Evolutionary conservation across 2,888 invertebrate species (phyloP).

Genomic region (Zootermopsis nevadensis): DNA sequence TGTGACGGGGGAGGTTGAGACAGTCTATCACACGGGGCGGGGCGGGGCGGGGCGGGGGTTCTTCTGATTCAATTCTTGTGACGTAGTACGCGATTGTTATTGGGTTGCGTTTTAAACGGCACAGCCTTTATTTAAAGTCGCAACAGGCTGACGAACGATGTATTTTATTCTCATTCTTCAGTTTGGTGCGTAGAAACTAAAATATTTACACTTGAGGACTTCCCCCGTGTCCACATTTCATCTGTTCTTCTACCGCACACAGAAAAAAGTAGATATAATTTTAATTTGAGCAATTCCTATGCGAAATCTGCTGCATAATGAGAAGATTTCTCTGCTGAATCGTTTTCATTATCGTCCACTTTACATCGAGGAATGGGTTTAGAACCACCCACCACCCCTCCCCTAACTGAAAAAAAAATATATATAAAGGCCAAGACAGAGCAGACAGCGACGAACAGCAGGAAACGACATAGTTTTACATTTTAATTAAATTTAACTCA

Average conservation of each 20-base stretch:
- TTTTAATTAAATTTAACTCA: constrained; percentile 28
- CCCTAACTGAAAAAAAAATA: neutral
- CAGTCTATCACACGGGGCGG: too few species aligned
- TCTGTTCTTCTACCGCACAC: neutral
- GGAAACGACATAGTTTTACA: constrained; percentile 21
- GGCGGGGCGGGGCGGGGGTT: too few species aligned
- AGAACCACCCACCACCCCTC: neutral
- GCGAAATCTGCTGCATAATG: neutral
- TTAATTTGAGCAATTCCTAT: neutral
- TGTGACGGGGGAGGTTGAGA: too few species aligned
- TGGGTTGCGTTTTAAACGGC: too few species aligned
- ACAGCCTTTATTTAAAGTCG: too few species aligned
- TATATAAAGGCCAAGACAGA: neutral
- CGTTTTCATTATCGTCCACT: constrained; percentile 6
- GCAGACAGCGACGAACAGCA: neutral
- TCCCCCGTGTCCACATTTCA: neutral
- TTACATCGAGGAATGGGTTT: neutral
- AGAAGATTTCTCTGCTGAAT: neutral
- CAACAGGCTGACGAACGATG: too few species aligned
- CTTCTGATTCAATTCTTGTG: too few species aligned
- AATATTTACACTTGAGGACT: neutral
- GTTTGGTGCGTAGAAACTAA: too few species aligned
- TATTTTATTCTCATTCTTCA: too few species aligned
- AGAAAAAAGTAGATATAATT: neutral
- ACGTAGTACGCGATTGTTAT: too few species aligned